Base-by-base conservation (phyloP, 2,888 invertebrate species). In the Watsonalla cultraria region DNA sequence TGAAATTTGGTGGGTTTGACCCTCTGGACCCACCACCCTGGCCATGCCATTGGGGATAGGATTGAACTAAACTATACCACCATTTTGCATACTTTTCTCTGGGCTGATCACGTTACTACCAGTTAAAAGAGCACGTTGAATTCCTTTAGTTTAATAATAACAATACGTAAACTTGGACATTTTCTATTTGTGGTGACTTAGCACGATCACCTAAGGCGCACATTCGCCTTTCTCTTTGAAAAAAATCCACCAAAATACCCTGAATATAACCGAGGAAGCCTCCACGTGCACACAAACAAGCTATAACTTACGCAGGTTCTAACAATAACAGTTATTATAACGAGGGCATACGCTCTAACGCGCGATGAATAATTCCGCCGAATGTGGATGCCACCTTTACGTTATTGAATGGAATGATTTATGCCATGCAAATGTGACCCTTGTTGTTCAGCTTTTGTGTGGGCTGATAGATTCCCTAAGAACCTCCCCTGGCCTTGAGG, bases 321-420 rank as follows among this genome's bases (percentile, higher is more conserved):
- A 49, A 57, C 57, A 55, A 62, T 65, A 65, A 65, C 60, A 59
- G 58, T 65, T 62, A 60, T 63, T 65, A 63, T 61, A 35, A 37
- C 37, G 57, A 58, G 53, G 33, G 35, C 15, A 34, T 50, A 46
- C 46, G 51, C 55, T 47, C 51, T 54, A 52, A 54, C 51, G 54
- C 37, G 53, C 50, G 46, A 45, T 46, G 11, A 54, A 52, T 64
- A 61, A 62, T 59, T 49, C 39, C 37, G 42, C 42, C 42, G 11
- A 15, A 49, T 49, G 39, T 49, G 35, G 42, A 39, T 15, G 14
- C 14, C 49, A 49, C 9, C 37, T 49, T 56, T 58, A 64, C 64
- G 51, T 46, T 51, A 57, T 60, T 49, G 49, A 49, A 49, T 15
- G 49, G 60, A 60, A 57, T 49, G 56, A 45, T 46, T 35, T 49